Conservation (phyloP, 2,888 invertebrate species). For the Coleophora flavipennella region DNA sequence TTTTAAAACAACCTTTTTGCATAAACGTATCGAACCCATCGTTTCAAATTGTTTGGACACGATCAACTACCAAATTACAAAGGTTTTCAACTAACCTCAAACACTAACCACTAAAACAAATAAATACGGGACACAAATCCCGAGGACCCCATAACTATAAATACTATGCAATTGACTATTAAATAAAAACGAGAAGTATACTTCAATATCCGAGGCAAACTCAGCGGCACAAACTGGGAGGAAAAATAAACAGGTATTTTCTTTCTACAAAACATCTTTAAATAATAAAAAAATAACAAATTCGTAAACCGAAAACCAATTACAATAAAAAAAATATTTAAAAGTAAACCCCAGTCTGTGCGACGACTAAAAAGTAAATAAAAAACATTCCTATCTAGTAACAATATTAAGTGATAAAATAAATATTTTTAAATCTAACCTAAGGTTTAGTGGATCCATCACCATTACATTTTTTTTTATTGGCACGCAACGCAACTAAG, state of each 20-base stretch:
- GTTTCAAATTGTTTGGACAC: too few relatives aligned
- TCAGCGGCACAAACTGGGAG: constrained; percentile 27
- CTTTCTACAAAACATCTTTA: constrained; percentile 32
- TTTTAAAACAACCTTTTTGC: neutral
- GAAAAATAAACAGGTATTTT: constrained; percentile 35
- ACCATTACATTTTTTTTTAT: constrained; percentile 11
- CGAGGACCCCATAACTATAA: constrained; percentile 20
- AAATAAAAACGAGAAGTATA: constrained; percentile 28
- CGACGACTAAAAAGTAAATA: constrained; percentile 12
- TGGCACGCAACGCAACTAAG: constrained; percentile 19
- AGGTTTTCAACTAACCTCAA: too few relatives aligned
- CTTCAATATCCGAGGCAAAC: constrained; percentile 14
- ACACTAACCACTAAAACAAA: too few relatives aligned
- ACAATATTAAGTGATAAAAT: constrained; percentile 35
- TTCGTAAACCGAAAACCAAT: constrained; percentile 15
- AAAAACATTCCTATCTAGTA: constrained; percentile 32
- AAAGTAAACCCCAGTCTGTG: constrained; percentile 11
- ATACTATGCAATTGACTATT: constrained; percentile 46
- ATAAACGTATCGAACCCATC: neutral
- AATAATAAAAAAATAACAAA: constrained; percentile 12
- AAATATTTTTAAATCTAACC: constrained; percentile 31
- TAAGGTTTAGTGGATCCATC: constrained; percentile 10
- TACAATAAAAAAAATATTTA: constrained; percentile 8
- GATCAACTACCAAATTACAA: too few relatives aligned
- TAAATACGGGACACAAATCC: neutral